Conservation (phyloP, 2,797 vertebrate genomes). For the Myripristis jacobus region DNA sequence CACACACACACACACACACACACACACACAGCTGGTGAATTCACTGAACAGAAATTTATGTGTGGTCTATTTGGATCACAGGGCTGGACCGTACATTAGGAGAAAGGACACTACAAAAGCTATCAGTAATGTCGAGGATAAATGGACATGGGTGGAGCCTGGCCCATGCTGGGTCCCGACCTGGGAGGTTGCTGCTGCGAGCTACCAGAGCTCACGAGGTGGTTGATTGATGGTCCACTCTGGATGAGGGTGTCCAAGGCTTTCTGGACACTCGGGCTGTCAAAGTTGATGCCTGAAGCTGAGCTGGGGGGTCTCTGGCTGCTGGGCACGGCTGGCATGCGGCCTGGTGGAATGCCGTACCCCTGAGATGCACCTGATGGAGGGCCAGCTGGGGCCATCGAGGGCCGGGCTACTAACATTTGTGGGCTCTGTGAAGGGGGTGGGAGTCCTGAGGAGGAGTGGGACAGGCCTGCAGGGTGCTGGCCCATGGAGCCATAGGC, state of each 20-base stretch:
- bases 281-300: conserved; percentile 92
- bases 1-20: no score
- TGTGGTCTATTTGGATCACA: conserved; percentile 19
- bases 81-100: conserved; percentile 51
- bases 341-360: conserved; percentile 81
- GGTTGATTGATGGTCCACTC: conserved; percentile 94
- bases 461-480: conserved; percentile 27
- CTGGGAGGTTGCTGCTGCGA: conserved; percentile 69
- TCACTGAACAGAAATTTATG: conserved; percentile 38
- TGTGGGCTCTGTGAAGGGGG: conserved; percentile 73
- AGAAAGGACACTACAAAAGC: not conserved
- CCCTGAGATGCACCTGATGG: conserved; percentile 57
- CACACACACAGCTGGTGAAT: conserved; percentile 46
- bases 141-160: conserved; percentile 84
- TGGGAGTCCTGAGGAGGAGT: conserved; percentile 25
- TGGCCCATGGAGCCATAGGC: conserved; percentile 69
- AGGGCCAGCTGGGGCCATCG: conserved; percentile 51
- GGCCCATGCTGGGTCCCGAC: conserved; percentile 76
- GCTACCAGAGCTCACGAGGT: conserved; percentile 86
- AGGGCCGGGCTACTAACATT: conserved; percentile 70
- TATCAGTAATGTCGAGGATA: conserved; percentile 91
- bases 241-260: conserved; percentile 98
- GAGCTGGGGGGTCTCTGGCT: conserved; percentile 81
- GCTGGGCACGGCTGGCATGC: conserved; percentile 77
- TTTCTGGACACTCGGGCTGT: conserved; percentile 98